These are phyloP conservation scores for Sclerodermus sp. DNA, from an alignment of 2,888 invertebrate species.

Conservation along the genomic window DNA sequence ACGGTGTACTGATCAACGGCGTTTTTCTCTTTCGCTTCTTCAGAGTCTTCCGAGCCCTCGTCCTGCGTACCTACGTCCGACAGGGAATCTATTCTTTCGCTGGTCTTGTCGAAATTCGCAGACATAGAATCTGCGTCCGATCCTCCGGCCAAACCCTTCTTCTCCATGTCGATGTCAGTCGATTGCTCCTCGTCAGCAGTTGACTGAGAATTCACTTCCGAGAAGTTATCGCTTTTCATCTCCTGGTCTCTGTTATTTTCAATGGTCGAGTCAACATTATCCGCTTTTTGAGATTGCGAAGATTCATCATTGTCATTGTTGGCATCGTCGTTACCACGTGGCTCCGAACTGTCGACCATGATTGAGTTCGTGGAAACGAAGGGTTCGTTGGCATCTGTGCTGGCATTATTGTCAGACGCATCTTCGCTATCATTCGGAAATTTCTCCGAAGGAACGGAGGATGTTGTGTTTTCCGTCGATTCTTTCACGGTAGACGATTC, in stretches of 20 bases:
- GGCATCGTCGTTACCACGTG: not conserved
- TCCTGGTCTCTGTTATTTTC: slow-evolving; percentile 17
- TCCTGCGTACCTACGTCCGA: slow-evolving; percentile 16
- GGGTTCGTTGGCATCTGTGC: slow-evolving; percentile 1
- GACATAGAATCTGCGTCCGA: slow-evolving; percentile 22
- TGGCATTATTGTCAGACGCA: not conserved
- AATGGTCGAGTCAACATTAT: slow-evolving; percentile 4
- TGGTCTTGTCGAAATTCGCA: slow-evolving; percentile 15
- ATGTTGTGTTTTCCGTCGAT: too few relatives aligned
- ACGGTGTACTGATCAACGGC: slow-evolving; percentile 14
- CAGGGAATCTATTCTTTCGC: slow-evolving; percentile 13
- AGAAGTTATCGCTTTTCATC: slow-evolving; percentile 21
- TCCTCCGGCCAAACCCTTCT: slow-evolving; percentile 10
- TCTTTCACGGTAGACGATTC: too few relatives aligned
- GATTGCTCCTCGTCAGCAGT: slow-evolving; percentile 21
- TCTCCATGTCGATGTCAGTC: slow-evolving; percentile 16
- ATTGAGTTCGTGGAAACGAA: slow-evolving; percentile 2
- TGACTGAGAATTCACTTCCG: slow-evolving; percentile 17
- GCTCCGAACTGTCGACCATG: too few relatives aligned
- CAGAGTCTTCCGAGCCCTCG: slow-evolving; percentile 20
- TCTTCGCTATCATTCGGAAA: not conserved
- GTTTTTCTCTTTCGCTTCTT: slow-evolving; percentile 13
- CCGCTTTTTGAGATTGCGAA: slow-evolving; percentile 3
- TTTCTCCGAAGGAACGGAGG: too few relatives aligned
- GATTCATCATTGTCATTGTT: slow-evolving; percentile 1